These are phyloP conservation scores for Nipponacmea schrenckii DNA, from an alignment of 2,888 invertebrate genomes.

Conservation along the genomic window DNA sequence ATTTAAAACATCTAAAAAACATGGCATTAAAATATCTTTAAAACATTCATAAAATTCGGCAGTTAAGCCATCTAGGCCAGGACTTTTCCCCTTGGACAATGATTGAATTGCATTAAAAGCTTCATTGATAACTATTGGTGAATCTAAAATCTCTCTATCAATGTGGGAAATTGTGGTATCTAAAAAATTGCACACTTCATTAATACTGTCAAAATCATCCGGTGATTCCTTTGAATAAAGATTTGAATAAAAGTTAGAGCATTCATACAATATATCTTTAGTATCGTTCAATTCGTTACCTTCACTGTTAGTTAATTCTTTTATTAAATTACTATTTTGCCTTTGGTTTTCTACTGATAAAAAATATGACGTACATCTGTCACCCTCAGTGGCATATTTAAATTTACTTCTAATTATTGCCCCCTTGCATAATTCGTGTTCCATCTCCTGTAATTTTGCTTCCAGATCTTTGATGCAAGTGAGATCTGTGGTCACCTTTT, in stretches of 20 bases:
- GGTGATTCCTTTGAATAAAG: background rate
- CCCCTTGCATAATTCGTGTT: background rate
- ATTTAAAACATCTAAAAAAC: conserved; percentile 19
- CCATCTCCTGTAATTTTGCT: background rate
- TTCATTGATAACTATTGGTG: conserved; percentile 11
- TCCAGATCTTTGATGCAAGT: background rate
- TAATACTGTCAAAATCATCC: background rate
- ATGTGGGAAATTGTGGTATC: background rate
- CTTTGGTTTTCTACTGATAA: background rate
- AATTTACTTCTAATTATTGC: background rate
- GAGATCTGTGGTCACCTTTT: background rate
- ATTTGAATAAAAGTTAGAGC: background rate
- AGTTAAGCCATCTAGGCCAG: conserved; percentile 35
- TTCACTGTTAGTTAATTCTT: background rate
- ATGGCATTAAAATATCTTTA: conserved; percentile 22
- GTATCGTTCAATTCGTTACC: background rate
- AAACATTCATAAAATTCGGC: conserved; percentile 33
- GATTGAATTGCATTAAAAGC: conserved; percentile 15
- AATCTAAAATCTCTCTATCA: background rate
- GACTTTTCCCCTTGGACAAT: conserved; percentile 30
- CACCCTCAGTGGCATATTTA: background rate
- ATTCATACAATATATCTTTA: background rate
- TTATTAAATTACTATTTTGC: background rate
- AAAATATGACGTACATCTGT: background rate
- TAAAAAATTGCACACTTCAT: background rate